Evolutionary conservation across 2,113 vertebrate species (phyloP), one percentile per base, ranked within the genome.

Genomic region (Scomber japonicus): DNA sequence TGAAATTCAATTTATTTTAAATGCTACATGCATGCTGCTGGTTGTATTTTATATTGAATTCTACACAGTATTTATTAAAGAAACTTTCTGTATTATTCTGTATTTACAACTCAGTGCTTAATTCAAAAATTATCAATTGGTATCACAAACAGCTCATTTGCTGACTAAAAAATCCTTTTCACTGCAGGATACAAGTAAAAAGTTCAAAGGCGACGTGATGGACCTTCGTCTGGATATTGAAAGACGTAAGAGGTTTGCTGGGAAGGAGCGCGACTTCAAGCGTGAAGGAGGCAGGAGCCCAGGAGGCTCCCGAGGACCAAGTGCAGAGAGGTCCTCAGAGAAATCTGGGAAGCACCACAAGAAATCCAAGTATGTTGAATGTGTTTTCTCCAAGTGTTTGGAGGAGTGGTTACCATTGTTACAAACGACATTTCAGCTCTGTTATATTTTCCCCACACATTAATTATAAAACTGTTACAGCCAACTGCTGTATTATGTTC

Each of bases 191-290:
- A 95, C 96, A 85, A 95, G 95, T 78, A 94, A 94, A 91, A 98
- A 97, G 93, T 97, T 96, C 84, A 98, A 97, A 91, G 97, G 97
- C 3, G 97, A 99, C 80, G 95, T 96, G 71, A 96, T 97, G 94
- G 97, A 99, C 93, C 96, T 99, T 48, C 97, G 97, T 84, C 96
- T 97, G 96, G 98, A 98, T 94, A 98, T 98, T 94, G 97, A 98
- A 88, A 97, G 96, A 80, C 97, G 97, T 91, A 99, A 97, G 96
- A 97, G 96, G 95, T 97, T 97, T 65, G 88, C 92, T 11, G 91
- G 90, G 93, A 98, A 96, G 93, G 97, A 97, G 86, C 95, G 95
- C 44, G 96, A 97, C 92, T 95, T 94, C 94, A 98, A 97, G 91
- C 96, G 96, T 1, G 97, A 97, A 78, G 97, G 96, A 46, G 97